Evolutionary conservation across 2,113 vertebrate genomes (phyloP), one percentile per base, ranked within the genome.

Genomic region (Tiliqua scincoides): DNA sequence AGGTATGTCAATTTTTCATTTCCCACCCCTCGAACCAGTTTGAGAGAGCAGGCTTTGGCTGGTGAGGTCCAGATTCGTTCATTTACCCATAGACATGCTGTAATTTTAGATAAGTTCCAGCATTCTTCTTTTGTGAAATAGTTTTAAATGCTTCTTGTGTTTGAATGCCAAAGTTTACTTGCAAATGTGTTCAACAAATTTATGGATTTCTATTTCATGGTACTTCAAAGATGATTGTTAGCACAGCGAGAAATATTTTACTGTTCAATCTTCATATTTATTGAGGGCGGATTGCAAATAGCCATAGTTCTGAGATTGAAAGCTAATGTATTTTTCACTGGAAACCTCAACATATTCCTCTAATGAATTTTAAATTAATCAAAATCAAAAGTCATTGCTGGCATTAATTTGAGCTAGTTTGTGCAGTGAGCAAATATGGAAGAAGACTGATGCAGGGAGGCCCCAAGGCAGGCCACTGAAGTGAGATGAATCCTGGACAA

Each of bases 341-440:
- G 78, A 91, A 91, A 88, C 20, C 65, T 92, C 1, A 1, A 72
- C 37, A 59, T 91, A 87, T 48, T 88, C 88, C 92, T 86, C 59
- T 90, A 90, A 89, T 82, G 85, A 83, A 91, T 91, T 90, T 90
- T 86, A 92, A 93, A 93, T 91, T 91, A 93, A 86, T 85, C 32
- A 74, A 59, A 61, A 80, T 77, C 52, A 77, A 92, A 85, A 90
- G 82, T 71, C 20, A 65, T 86, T 23, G 57, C n/a, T 63, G 40
- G 23, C 70, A 80, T 63, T 92, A 62, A 90, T 92, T 93, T 88
- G 6, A 88, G 72, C 79, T 85, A 90, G 61, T n/a, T 84, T 63
- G 21, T 89, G 0, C 0, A 61, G 30, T 85, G 32, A 67, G 76
- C 30, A 92, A 84, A 85, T 88, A 76, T 89, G 85, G 79, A 84